phyloP scores from a whole-genome alignment of 2,888 invertebrate species.

The Limnephilus marmoratus region DNA sequence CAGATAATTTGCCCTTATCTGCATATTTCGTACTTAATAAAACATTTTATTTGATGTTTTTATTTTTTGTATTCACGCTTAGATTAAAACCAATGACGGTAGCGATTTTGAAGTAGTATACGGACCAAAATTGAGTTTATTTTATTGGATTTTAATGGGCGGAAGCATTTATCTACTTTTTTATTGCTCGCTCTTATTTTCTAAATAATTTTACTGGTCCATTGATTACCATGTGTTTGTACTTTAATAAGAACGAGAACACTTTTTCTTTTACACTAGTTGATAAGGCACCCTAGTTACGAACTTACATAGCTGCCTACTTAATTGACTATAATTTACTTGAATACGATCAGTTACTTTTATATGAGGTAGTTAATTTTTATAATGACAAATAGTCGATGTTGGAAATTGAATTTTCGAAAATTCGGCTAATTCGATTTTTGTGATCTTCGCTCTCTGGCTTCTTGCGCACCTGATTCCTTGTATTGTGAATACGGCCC shows the following conservation, averaged over 20 bases:
- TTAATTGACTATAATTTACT: neutral
- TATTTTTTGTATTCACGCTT: neutral
- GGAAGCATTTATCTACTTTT: neutral
- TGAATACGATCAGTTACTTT: neutral
- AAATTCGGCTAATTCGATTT: too few species aligned
- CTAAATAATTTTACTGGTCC: neutral
- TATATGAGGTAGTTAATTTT: neutral
- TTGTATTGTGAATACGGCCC: too few species aligned
- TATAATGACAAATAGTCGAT: neutral
- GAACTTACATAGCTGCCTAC: neutral
- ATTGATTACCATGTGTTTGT: conserved; percentile 14
- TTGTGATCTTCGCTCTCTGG: too few species aligned
- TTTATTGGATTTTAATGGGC: conserved; percentile 11
- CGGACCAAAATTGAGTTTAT: neutral
- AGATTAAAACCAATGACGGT: neutral
- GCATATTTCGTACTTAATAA: too few species aligned
- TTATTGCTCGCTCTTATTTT: conserved; percentile 33
- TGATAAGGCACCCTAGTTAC: neutral
- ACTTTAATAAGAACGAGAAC: neutral
- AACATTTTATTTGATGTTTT: neutral
- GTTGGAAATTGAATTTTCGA: too few species aligned
- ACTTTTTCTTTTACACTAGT: neutral
- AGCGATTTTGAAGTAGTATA: neutral
- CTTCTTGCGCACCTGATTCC: too few species aligned
- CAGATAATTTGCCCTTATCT: too few species aligned